Conservation (phyloP, 2,888 invertebrate species). For the Deroplatys truncata region DNA sequence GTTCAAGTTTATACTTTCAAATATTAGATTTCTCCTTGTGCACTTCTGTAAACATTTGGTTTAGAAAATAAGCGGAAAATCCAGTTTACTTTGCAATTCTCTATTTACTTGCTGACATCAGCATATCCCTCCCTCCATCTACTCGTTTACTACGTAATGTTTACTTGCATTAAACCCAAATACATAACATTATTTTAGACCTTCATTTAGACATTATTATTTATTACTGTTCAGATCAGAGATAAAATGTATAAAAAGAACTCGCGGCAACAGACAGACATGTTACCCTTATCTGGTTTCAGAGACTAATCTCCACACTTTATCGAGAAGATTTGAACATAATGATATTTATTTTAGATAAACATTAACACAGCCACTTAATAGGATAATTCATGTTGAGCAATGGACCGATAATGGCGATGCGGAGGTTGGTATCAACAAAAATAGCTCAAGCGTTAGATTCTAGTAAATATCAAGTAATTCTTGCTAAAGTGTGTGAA, state of each 20-base stretch:
- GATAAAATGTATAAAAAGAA: not conserved
- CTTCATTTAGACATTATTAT: not conserved
- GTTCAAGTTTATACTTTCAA: too few species aligned
- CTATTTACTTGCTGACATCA: too few species aligned
- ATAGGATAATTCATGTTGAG: not conserved
- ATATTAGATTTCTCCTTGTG: too few species aligned
- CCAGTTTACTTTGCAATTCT: too few species aligned
- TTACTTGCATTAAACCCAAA: not conserved
- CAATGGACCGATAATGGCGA: not conserved
- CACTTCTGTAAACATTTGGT: too few species aligned
- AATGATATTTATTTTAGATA: not conserved
- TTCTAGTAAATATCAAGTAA: too few species aligned
- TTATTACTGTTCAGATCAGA: not conserved
- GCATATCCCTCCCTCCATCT: too few species aligned
- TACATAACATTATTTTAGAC: not conserved
- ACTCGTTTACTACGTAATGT: not conserved
- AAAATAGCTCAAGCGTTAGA: too few species aligned
- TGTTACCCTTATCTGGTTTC: not conserved
- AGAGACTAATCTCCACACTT: not conserved
- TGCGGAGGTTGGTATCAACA: too few species aligned
- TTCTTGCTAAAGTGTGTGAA: too few species aligned
- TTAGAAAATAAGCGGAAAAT: too few species aligned
- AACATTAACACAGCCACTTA: not conserved
- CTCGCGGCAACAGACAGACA: not conserved
- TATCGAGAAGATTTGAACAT: not conserved